Evolutionary conservation across 2,888 invertebrate species (phyloP).

Genomic region (Blastobasis adustella): DNA sequence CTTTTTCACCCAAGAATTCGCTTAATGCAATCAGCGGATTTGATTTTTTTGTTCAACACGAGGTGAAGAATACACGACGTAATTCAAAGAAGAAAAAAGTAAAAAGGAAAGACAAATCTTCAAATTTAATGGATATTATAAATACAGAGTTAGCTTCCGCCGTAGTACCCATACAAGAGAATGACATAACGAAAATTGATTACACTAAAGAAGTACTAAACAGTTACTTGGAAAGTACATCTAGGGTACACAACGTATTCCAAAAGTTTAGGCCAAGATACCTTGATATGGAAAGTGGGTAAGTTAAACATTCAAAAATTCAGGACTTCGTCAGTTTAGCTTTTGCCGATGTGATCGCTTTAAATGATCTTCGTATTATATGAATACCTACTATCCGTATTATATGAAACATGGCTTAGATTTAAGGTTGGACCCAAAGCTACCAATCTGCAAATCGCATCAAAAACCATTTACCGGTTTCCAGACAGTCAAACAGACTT

Average conservation of each 20-base stretch:
- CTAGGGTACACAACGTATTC: slow-evolving; percentile 19
- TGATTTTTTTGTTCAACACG: slow-evolving; percentile 48
- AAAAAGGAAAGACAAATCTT: slow-evolving; percentile 31
- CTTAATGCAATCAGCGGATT: slow-evolving; percentile 30
- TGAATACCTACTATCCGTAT: too few species aligned
- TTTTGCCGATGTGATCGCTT: too few species aligned
- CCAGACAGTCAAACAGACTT: too few species aligned
- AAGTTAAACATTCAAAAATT: slow-evolving; percentile 11
- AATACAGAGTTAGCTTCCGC: slow-evolving; percentile 40
- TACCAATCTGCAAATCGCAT: too few species aligned
- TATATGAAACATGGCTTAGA: too few species aligned
- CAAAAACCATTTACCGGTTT: too few species aligned
- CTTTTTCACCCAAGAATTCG: slow-evolving; percentile 21
- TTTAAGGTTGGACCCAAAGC: too few species aligned
- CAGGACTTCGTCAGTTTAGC: too few species aligned
- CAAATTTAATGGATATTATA: slow-evolving; percentile 50
- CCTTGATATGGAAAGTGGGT: slow-evolving; percentile 43
- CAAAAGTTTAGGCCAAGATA: slow-evolving; percentile 16
- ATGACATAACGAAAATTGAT: slow-evolving; percentile 32
- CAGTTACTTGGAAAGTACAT: slow-evolving; percentile 27
- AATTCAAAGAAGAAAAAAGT: slow-evolving; percentile 35
- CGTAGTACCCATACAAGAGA: slow-evolving; percentile 32
- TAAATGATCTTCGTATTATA: too few species aligned
- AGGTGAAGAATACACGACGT: slow-evolving; percentile 28
- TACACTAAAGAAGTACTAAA: slow-evolving; percentile 19